phyloP scores from a whole-genome alignment of 2,113 vertebrate genomes.

The Turdus rufiventris region DNA sequence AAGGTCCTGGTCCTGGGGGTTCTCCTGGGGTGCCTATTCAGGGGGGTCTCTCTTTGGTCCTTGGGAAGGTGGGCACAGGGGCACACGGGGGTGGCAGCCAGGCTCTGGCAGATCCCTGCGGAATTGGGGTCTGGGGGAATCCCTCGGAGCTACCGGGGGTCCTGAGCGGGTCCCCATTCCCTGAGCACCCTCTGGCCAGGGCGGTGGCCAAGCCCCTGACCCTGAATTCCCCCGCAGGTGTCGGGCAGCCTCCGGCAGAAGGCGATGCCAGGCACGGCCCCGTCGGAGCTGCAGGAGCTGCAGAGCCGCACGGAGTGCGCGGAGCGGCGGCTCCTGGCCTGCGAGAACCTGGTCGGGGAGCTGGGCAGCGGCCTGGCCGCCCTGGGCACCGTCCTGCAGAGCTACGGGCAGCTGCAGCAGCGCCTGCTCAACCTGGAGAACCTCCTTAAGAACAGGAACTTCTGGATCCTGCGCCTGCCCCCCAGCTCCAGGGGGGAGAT shows the following conservation, averaged over 20 bases:
- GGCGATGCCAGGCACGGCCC: not conserved
- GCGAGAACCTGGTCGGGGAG: conserved; percentile 71
- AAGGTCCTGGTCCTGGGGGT: not conserved
- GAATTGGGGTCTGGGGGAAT: not conserved
- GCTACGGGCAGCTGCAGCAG: conserved; percentile 64
- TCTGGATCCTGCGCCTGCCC: conserved; percentile 73
- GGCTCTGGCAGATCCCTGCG: not conserved
- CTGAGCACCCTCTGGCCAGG: not conserved
- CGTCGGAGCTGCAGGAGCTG: conserved; percentile 63
- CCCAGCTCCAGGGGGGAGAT: conserved; percentile 38
- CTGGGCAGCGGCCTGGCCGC: conserved; percentile 60
- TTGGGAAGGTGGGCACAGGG: not conserved
- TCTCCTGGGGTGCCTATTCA: not conserved
- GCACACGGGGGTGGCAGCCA: no score
- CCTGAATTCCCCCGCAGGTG: not conserved
- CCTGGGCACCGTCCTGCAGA: conserved; percentile 66
- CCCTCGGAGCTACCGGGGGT: not conserved
- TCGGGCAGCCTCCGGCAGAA: not conserved
- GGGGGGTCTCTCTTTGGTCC: not conserved
- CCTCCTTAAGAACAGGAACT: conserved; percentile 75
- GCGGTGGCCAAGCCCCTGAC: rapidly evolving
- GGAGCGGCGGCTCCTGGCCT: conserved; percentile 64
- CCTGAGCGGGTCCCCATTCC: not conserved
- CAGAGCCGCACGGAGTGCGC: conserved; percentile 49
- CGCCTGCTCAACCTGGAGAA: conserved; percentile 75